Percentiles rank a stretch among this genome's conserved stretches.
These are phyloP conservation scores for Geococcyx californianus DNA, from an alignment of 2,113 vertebrate species.

Conservation along the genomic window DNA sequence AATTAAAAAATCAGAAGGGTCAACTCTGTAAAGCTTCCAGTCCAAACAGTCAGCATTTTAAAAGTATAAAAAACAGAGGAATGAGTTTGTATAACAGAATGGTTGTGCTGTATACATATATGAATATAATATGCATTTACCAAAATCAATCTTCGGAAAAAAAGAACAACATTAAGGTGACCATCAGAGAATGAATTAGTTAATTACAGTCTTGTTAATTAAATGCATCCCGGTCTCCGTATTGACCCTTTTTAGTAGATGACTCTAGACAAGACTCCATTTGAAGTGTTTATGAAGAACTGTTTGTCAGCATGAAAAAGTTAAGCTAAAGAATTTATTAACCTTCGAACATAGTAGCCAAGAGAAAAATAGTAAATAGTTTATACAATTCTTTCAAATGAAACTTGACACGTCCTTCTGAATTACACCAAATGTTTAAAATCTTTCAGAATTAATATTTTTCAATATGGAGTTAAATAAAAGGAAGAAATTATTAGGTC, in stretches of 20 bases:
- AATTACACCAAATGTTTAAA: background rate
- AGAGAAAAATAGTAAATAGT: background rate
- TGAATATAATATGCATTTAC: background rate
- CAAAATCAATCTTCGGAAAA: background rate
- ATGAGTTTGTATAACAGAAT: background rate
- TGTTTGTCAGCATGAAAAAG: background rate
- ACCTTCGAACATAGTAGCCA: background rate
- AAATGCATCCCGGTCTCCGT: background rate
- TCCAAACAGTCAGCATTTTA: background rate
- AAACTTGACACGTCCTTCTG: background rate
- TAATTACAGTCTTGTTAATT: slow-evolving; percentile 23
- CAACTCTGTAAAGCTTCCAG: background rate
- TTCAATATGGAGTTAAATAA: background rate
- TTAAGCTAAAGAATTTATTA: background rate
- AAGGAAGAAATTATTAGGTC: background rate
- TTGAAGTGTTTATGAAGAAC: slow-evolving; percentile 10
- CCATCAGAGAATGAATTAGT: background rate
- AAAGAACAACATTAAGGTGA: background rate
- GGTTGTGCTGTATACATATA: background rate
- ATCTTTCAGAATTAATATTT: background rate
- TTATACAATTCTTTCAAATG: background rate
- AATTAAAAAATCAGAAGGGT: background rate
- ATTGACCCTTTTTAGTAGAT: background rate
- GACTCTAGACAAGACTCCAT: background rate
- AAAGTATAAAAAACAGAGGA: background rate